Evolutionary conservation across 2,113 vertebrate species (phyloP).

Genomic region (Actinemys pallida): DNA sequence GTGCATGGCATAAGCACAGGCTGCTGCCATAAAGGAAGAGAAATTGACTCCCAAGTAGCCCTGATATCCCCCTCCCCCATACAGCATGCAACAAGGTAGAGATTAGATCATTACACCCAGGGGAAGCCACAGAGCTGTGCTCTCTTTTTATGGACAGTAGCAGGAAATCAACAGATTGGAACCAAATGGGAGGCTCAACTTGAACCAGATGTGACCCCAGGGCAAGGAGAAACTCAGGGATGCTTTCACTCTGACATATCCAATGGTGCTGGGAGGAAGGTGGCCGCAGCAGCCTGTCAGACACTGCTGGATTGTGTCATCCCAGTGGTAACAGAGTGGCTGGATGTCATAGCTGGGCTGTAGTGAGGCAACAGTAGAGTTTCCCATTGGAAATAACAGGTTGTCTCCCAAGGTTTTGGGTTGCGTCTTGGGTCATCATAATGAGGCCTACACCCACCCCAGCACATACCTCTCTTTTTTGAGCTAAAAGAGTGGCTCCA

Average conservation of each 20-base stretch:
- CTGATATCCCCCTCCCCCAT: slow-evolving; percentile 51
- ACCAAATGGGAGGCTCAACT: slow-evolving; percentile 76
- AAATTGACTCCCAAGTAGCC: slow-evolving; percentile 61
- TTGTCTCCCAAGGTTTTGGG: neutral
- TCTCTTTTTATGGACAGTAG: slow-evolving; percentile 80
- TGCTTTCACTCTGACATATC: slow-evolving; percentile 69
- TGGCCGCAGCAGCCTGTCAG: slow-evolving; percentile 43
- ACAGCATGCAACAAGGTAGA: slow-evolving; percentile 68
- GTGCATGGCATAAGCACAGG: slow-evolving; percentile 47
- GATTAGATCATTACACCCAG: slow-evolving; percentile 72
- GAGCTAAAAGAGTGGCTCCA: neutral
- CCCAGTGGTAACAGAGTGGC: neutral
- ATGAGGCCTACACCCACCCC: neutral
- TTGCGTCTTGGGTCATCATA: neutral
- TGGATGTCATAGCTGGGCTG: neutral
- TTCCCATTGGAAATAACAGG: neutral
- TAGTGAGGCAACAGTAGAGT: neutral
- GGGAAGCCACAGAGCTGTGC: slow-evolving; percentile 68
- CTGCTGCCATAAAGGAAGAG: slow-evolving; percentile 28
- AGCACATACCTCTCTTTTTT: neutral
- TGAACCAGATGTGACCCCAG: slow-evolving; percentile 76
- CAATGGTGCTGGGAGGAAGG: slow-evolving; percentile 24
- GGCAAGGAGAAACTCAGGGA: slow-evolving; percentile 63
- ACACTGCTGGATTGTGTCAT: slow-evolving; percentile 35
- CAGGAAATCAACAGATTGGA: slow-evolving; percentile 81